phyloP scores from a whole-genome alignment of 2,797 vertebrate genomes.

The Babyrousa celebensis region DNA sequence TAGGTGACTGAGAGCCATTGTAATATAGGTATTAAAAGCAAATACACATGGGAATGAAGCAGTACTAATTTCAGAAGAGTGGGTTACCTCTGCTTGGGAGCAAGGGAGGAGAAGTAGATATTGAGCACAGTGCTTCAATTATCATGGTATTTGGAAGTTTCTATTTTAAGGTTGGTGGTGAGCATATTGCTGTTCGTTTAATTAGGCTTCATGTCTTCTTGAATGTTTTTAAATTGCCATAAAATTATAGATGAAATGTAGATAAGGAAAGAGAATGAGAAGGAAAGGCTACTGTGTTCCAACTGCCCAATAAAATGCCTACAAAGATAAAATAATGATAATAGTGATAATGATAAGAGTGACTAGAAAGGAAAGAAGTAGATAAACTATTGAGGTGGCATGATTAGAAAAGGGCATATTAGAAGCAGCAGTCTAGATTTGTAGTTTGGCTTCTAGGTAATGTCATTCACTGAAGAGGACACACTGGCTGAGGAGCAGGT shows the following conservation, averaged over 20 bases:
- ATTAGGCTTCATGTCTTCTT: neutral
- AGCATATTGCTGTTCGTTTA: neutral
- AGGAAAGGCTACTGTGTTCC: neutral
- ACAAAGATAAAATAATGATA: neutral
- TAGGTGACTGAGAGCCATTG: neutral
- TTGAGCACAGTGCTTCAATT: neutral
- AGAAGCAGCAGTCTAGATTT: neutral
- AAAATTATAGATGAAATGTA: neutral
- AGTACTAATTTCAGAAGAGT: neutral
- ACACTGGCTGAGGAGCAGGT: neutral
- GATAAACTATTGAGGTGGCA: neutral
- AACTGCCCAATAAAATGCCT: neutral
- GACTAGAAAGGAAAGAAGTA: neutral
- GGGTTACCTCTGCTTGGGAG: neutral
- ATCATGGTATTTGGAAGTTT: neutral
- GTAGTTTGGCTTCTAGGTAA: neutral
- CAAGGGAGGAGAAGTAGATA: neutral
- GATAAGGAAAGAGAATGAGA: neutral
- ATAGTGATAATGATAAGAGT: neutral
- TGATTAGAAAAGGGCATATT: neutral
- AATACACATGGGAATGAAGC: neutral
- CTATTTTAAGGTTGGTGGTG: neutral
- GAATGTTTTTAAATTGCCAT: neutral
- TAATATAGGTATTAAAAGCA: neutral
- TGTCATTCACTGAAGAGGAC: neutral